Base-by-base conservation (phyloP, 2,888 invertebrate species). In the Ernsta delagoae region DNA sequence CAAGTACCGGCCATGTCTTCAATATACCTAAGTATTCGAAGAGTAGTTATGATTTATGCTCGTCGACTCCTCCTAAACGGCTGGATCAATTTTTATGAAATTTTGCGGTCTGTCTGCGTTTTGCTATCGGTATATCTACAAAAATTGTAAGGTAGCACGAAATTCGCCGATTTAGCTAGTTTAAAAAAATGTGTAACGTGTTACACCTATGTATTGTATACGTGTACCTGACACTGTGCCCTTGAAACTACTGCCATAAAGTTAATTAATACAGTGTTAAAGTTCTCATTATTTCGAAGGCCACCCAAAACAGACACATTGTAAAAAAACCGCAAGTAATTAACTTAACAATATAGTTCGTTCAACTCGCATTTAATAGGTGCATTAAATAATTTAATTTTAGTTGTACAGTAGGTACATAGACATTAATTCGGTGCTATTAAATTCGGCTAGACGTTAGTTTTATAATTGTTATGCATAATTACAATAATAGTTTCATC, bases 311-410 rank as follows among this genome's bases (percentile, higher is more conserved):
- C n/a, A 36, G 53, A 31, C 53, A 24, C 24, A 5, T 53, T 4
- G 9, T 24, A 31, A 53, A 53, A 54, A 56, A 36, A 56, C 6
- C 36, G 36, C 56, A 56, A 56, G 36, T 56, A 56, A 56, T 56
- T 56, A 36, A 36, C 36, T 36, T 34, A 56, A 56, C 34, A 34
- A 56, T 56, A 36, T 56, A 34, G 56, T 34, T 56, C 56, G 4
- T 56, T 56, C 56, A 56, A 56, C 56, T 56, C 34, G 56, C 53
- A 53, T 56, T 34, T 56, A 56, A 56, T 56, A 56, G 56, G 56
- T 56, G 56, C 56, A 56, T 56, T 34, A 34, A 56, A 56, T 56
- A 34, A 34, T 34, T 56, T 34, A n/a, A 56, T 56, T 56, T 56
- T 6, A 56, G n/a, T 34, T 31, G 31, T 31, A 31, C 31, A 31